These are phyloP conservation scores for Drosophila lowei DNA, from an alignment of 1,140 invertebrate genomes.

Conservation along the genomic window DNA sequence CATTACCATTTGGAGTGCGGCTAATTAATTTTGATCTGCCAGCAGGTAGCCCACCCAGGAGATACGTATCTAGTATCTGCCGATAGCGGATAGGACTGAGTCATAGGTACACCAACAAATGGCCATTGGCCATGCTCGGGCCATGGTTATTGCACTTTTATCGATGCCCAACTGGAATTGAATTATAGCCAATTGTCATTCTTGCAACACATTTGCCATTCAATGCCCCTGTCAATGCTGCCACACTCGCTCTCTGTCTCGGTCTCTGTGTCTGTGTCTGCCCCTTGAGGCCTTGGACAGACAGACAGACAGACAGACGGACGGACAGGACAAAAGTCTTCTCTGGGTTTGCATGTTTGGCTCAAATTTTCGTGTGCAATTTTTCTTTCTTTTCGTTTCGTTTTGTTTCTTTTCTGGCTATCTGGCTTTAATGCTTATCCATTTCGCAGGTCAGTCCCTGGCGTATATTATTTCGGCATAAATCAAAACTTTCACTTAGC, in stretches of 20 bases:
- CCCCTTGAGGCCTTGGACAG: not conserved
- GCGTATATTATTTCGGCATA: slow-evolving; percentile 79
- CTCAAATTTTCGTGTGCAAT: slow-evolving; percentile 45
- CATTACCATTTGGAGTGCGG: slow-evolving; percentile 46
- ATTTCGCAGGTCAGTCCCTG: slow-evolving; percentile 47
- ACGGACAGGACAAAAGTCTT: slow-evolving; percentile 6
- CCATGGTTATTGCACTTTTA: slow-evolving; percentile 4
- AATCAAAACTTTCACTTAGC: slow-evolving; percentile 82
- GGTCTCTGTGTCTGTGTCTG: not conserved
- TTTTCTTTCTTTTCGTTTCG: slow-evolving; percentile 15
- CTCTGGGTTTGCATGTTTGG: slow-evolving; percentile 47
- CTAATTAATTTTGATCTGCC: slow-evolving; percentile 74
- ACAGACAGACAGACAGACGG: not conserved
- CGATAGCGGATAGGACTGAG: slow-evolving; percentile 3
- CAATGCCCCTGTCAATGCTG: slow-evolving; percentile 37
- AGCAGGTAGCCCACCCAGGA: slow-evolving; percentile 53
- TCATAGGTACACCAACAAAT: slow-evolving; percentile 2
- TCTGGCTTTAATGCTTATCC: slow-evolving; percentile 28
- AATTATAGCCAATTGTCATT: slow-evolving; percentile 62
- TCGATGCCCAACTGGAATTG: slow-evolving; percentile 10
- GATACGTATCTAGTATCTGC: not conserved
- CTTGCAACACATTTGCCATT: slow-evolving; percentile 46
- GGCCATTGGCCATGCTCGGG: slow-evolving; percentile 15
- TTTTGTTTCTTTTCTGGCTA: not conserved
- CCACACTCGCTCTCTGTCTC: not conserved